Evolutionary conservation across 1,140 invertebrate genomes (phyloP).

Genomic region (Coenobita brevimanus): DNA sequence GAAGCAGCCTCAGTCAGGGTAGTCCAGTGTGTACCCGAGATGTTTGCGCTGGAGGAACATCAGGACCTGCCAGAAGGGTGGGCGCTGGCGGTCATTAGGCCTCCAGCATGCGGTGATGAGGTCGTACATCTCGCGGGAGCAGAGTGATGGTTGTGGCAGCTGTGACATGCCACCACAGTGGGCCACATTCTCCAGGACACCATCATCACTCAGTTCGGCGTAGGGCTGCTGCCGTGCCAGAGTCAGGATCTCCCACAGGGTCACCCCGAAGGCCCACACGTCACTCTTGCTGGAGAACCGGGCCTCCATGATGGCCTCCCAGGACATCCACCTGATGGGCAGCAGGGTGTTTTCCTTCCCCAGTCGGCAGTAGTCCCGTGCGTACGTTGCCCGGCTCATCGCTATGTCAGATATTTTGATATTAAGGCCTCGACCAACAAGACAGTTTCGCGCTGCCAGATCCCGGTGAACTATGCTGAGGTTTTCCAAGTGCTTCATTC

Average conservation of each 20-base stretch:
- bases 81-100: conserved; percentile 78
- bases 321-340: conserved; percentile 91
- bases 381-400: conserved; percentile 88
- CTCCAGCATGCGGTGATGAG: conserved; percentile 87
- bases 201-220: conserved; percentile 84
- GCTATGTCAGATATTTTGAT: conserved; percentile 94
- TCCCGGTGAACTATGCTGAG: conserved; percentile 87
- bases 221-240: conserved; percentile 88
- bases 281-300: conserved; percentile 90
- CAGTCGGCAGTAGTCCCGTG: conserved; percentile 86
- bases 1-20: conserved; percentile 5
- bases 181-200: conserved; percentile 85
- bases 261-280: conserved; percentile 91
- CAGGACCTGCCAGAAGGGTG: conserved; percentile 83
- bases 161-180: conserved; percentile 78
- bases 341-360: conserved; percentile 83
- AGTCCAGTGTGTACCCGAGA: conserved; percentile 78
- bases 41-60: conserved; percentile 83
- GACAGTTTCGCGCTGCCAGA: conserved; percentile 93
- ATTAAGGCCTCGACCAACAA: conserved; percentile 89
- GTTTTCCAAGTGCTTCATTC: conserved; percentile 70
- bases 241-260: conserved; percentile 91
- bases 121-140: conserved; percentile 82
- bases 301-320: conserved; percentile 82
- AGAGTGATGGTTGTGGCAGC: conserved; percentile 76